phyloP scores from a whole-genome alignment of 1,140 invertebrate species.

The Ceratina japonica region DNA sequence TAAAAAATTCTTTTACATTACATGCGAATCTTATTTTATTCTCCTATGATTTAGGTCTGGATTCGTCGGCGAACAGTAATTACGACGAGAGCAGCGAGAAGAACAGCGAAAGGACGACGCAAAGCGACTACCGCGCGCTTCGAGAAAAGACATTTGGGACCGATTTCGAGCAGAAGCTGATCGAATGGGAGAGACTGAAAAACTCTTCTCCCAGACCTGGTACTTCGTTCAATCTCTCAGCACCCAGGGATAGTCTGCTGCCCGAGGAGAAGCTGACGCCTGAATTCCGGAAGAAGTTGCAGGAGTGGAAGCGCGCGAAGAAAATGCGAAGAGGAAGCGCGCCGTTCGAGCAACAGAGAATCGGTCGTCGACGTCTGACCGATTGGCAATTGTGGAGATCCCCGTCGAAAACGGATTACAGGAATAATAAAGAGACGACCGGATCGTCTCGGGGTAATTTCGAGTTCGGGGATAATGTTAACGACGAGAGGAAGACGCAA shows the following conservation, averaged over 20 bases:
- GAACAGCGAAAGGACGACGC: constrained; percentile 59
- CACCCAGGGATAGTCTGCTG: constrained; percentile 49
- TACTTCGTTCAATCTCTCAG: neutral
- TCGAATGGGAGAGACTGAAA: constrained; percentile 85
- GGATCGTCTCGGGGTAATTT: neutral
- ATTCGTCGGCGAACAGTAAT: constrained; percentile 48
- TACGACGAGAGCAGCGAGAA: constrained; percentile 65
- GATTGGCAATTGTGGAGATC: constrained; percentile 86
- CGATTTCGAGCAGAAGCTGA: constrained; percentile 86
- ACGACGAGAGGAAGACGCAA: constrained; percentile 78
- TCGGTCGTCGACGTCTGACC: constrained; percentile 80
- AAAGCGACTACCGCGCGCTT: constrained; percentile 82
- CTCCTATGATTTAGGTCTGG: neutral
- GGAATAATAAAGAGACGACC: constrained; percentile 27
- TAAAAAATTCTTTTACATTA: too few relatives aligned
- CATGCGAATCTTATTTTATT: too few relatives aligned
- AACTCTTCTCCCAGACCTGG: constrained; percentile 27
- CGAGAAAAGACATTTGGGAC: constrained; percentile 83
- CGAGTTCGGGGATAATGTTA: constrained; percentile 19
- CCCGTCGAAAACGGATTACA: constrained; percentile 58
- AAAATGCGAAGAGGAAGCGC: constrained; percentile 76
- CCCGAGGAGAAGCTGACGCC: constrained; percentile 85
- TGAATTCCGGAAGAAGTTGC: constrained; percentile 89
- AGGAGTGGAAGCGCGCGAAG: constrained; percentile 91
- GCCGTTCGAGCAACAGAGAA: constrained; percentile 62